Percentiles rank a stretch among this genome's conserved stretches.
Evolutionary conservation across 1,140 invertebrate genomes (phyloP).

Genomic region (Leptoteleia sp.): DNA sequence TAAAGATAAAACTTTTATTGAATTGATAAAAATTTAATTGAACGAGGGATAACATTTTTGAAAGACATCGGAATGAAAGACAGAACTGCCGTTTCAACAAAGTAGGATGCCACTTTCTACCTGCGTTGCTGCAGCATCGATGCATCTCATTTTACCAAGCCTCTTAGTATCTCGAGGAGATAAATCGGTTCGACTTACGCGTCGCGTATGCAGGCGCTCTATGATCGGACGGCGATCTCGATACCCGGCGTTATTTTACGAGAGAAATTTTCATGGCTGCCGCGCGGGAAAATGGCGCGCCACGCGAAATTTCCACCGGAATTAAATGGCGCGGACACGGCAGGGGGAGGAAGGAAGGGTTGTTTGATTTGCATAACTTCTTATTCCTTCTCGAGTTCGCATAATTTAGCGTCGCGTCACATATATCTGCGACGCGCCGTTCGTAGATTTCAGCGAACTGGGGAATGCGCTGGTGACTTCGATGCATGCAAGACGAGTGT

Average conservation of each 20-base stretch:
- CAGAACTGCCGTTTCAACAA: slow-evolving; percentile 27
- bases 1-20: no score
- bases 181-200: slow-evolving; percentile 41
- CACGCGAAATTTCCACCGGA: slow-evolving; percentile 18
- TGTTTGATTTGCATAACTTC: slow-evolving; percentile 51
- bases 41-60: no score
- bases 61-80: slow-evolving; percentile 1
- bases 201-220: slow-evolving; percentile 44
- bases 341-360: slow-evolving; percentile 10
- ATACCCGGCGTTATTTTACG: slow-evolving; percentile 18
- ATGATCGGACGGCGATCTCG: slow-evolving; percentile 57
- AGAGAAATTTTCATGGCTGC: slow-evolving; percentile 58
- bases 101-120: slow-evolving; percentile 56
- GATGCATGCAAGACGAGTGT: slow-evolving; percentile 59
- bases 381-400: slow-evolving; percentile 38
- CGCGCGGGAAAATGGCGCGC: slow-evolving; percentile 33
- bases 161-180: slow-evolving; percentile 28
- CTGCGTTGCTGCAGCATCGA: slow-evolving; percentile 22
- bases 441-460: slow-evolving; percentile 60
- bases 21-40: no score
- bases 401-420: slow-evolving; percentile 58
- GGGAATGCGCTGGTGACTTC: slow-evolving; percentile 50
- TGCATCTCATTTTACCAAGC: slow-evolving; percentile 55
- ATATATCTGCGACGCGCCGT: slow-evolving; percentile 57
- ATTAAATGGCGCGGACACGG: background rate